Evolutionary conservation across 2,888 invertebrate genomes (phyloP).

Genomic region (Cataglyphis altisquamis): DNA sequence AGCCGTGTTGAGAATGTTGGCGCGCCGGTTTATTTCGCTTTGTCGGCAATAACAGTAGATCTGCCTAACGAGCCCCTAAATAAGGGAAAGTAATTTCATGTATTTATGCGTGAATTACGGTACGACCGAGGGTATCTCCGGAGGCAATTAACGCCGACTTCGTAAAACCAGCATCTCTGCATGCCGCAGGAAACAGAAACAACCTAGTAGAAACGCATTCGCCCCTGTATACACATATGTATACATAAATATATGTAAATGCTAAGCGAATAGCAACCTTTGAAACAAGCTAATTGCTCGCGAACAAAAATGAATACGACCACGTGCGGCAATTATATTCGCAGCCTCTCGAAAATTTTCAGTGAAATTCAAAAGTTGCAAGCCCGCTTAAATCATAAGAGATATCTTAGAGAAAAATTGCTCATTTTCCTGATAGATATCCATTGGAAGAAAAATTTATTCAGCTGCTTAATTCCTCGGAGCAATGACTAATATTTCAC

Average conservation of each 20-base stretch:
- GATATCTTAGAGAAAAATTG: not conserved
- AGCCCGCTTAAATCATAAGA: conserved; percentile 54
- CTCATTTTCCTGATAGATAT: not conserved
- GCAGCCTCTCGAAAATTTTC: conserved; percentile 46
- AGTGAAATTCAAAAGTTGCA: conserved; percentile 61
- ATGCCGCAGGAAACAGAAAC: conserved; percentile 68
- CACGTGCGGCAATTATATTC: conserved; percentile 66
- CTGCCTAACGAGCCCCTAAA: conserved; percentile 86
- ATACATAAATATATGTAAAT: conserved; percentile 57
- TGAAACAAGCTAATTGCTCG: conserved; percentile 77
- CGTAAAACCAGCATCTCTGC: conserved; percentile 78
- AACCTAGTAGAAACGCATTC: conserved; percentile 65
- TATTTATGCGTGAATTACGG: conserved; percentile 86
- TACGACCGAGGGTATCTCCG: conserved; percentile 76
- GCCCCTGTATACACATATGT: conserved; percentile 45
- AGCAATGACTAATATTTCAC: conserved; percentile 26
- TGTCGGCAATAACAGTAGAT: conserved; percentile 85
- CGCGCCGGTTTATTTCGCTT: conserved; percentile 64
- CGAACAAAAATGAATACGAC: conserved; percentile 75
- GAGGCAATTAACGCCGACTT: conserved; percentile 85
- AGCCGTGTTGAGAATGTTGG: conserved; percentile 42
- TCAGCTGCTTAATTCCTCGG: not conserved
- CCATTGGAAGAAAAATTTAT: not conserved
- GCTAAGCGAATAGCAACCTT: conserved; percentile 66
- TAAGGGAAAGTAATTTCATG: conserved; percentile 86